Evolutionary conservation across 2,113 vertebrate species (phyloP), one percentile per base, ranked within the genome.

Genomic region (Rhegmatorhina hoffmannsi): DNA sequence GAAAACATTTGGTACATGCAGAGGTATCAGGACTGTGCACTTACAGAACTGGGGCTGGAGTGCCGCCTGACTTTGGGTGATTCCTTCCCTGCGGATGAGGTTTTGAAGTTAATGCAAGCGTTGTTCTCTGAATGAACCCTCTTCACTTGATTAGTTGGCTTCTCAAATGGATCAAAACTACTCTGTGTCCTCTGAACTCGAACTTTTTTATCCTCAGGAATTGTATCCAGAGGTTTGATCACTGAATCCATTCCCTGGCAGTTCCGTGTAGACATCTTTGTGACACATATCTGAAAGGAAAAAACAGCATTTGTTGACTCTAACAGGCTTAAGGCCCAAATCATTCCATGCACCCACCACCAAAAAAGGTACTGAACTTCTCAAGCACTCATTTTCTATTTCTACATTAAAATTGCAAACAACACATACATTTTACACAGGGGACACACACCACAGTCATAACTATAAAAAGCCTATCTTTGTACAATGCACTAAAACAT

Each of bases 241-340:
- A 99, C 98, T 78, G 99, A 99, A 98, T 99, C 99, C 92, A 98
- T 98, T 98, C 99, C 99, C 98, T 99, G 99, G 98, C 98, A 98
- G 98, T 99, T 99, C 97, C 98, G 99, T 98, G 99, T 99, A 96
- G 99, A 99, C 99, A 99, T 99, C 98, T 99, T 99, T 97, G 99
- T 98, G 98, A 99, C 99, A 98, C 99, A 99, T 99, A 99, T 99
- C 99, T 99, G 97, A 94, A 79, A 84, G 63, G 85, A 58, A 79
- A 92, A 94, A 95, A 70, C 58, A 85, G 84, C 20, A 85, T 53
- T 80, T 44, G 23, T 63, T 82, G 56, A 77, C n/a, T 84, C 23
- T 23, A 68, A 58, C 8, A 46, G 56, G 50, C 46, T 55, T 58
- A 55, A 77, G 46, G n/a, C 75, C 3, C 0, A 0, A 59, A 34